These are phyloP conservation scores for Drosophila bocki DNA, from an alignment of 1,140 invertebrate species.

Conservation along the genomic window DNA sequence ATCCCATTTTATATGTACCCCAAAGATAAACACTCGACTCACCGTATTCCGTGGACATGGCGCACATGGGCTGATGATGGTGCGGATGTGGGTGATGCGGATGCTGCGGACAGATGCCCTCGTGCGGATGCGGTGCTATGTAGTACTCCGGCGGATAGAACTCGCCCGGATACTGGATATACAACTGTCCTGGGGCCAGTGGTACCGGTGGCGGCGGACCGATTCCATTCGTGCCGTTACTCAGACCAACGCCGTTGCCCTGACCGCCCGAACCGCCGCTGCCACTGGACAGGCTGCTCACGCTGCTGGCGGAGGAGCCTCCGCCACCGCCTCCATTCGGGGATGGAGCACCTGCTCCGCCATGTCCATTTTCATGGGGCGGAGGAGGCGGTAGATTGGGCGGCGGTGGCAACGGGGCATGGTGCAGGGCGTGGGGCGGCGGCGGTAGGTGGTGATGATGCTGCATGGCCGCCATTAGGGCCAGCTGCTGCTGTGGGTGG, in stretches of 20 bases:
- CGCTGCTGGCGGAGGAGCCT: constrained; percentile 70
- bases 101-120: constrained; percentile 83
- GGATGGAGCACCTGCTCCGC: constrained; percentile 54
- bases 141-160: constrained; percentile 84
- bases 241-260: constrained; percentile 43
- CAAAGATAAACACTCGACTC: constrained; percentile 36
- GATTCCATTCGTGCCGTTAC: constrained; percentile 58
- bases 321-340: constrained; percentile 56
- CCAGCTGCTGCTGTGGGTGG: constrained; percentile 81
- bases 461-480: constrained; percentile 79
- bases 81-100: constrained; percentile 78
- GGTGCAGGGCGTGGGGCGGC: constrained; percentile 45
- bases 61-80: constrained; percentile 81
- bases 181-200: constrained; percentile 70
- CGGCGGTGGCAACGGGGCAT: constrained; percentile 41
- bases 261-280: constrained; percentile 49
- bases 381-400: constrained; percentile 38
- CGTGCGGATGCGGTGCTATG: constrained; percentile 79
- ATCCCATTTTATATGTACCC: neutral
- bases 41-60: constrained; percentile 83
- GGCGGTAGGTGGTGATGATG: constrained; percentile 66
- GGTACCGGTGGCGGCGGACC: constrained; percentile 48
- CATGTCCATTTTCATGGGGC: constrained; percentile 68
- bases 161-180: constrained; percentile 80
- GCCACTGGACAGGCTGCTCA: constrained; percentile 68